phyloP scores from a whole-genome alignment of 2,797 vertebrate species.

The Chloroceryle amazona region DNA sequence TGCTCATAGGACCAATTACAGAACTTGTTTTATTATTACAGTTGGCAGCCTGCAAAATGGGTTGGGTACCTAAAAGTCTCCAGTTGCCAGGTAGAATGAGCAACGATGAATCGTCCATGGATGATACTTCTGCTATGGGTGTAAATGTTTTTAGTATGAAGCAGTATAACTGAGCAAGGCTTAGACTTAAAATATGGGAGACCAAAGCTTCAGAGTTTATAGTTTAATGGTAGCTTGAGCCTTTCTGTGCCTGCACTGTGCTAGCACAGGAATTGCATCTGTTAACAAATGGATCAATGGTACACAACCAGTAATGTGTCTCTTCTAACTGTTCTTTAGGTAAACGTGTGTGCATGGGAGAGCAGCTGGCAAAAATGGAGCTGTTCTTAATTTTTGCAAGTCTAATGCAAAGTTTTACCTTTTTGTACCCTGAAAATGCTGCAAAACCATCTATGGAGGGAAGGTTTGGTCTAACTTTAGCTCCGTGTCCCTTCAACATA shows the following conservation, averaged over 20 bases:
- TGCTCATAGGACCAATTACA: not conserved
- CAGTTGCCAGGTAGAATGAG: not conserved
- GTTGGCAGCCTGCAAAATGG: not conserved
- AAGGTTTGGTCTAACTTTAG: conserved; percentile 92
- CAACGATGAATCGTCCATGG: not conserved
- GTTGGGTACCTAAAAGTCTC: not conserved
- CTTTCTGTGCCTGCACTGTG: not conserved
- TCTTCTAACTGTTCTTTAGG: conserved; percentile 81
- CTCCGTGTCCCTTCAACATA: conserved; percentile 88
- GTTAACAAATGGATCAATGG: not conserved
- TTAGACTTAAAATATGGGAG: not conserved
- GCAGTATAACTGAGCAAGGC: not conserved
- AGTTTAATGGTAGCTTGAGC: not conserved
- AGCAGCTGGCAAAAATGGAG: conserved; percentile 98
- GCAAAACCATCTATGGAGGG: conserved; percentile 86
- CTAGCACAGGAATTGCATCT: not conserved
- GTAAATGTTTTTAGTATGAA: not conserved
- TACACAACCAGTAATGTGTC: not conserved
- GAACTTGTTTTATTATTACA: not conserved
- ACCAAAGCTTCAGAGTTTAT: not conserved
- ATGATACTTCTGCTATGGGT: not conserved
- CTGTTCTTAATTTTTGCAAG: conserved; percentile 91
- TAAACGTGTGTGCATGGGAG: conserved; percentile 95
- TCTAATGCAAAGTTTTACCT: conserved; percentile 91
- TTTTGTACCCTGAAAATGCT: conserved; percentile 85